Base-by-base conservation (phyloP, 2,113 vertebrate genomes). In the Gambusia affinis region DNA sequence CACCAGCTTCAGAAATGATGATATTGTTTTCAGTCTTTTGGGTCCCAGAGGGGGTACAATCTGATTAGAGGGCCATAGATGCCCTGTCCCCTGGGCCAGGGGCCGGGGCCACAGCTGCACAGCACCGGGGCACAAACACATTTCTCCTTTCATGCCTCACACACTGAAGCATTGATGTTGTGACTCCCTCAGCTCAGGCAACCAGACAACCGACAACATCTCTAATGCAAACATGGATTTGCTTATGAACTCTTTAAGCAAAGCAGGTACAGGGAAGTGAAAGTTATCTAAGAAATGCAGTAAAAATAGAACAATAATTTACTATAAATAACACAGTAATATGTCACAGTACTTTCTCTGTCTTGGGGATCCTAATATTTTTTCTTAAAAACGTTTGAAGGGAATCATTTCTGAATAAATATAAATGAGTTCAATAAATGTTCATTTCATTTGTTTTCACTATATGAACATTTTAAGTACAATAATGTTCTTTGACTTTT, bases 111-210 rank as follows among this genome's bases (percentile, higher is more conserved):
- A 86, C 91, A 93, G 92, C 92, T 92, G 90, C 91, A 81, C 75
- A 65, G 88, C 33, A 54, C 84, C 63, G 71, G 79, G 87, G 82
- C 91, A 89, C 84, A 89, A 71, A 80, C 85, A 91, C 91, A 92
- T 91, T 90, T 78, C 89, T 81, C 78, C 79, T 85, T 92, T 90
- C 87, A 90, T 90, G 86, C 80, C 74, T 44, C 47, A 64, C 72
- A 93, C 90, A 92, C 86, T 92, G 82, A 86, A 75, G 62, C 87
- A 92, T 92, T 92, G 89, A 93, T 87, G 42, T 39, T 29, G 64
- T 51, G 64, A 51, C 73, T 83, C 72, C 66, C 69, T 75, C 69
- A 54, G 78, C 63, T 84, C 73, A 82, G 79, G 84, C 85, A 83
- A 67, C 54, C 73, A 60, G 68, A 75, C 73, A 67, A 67, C 81